Evolutionary conservation across 2,888 invertebrate species (phyloP).

Genomic region (Thysanoteuthis rhombus): DNA sequence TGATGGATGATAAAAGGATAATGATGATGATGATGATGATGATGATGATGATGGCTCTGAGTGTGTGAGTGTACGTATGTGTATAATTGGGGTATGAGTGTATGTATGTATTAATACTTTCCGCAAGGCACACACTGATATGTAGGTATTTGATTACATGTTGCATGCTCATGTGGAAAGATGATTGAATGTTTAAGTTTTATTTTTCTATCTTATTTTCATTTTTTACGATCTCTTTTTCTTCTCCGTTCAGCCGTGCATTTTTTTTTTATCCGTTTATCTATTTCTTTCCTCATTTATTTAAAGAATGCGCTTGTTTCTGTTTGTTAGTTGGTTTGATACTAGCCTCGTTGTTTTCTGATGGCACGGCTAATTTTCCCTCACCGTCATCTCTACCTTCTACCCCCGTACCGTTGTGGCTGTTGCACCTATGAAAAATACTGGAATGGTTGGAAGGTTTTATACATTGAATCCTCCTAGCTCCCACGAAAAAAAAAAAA

Average conservation of each 20-base stretch:
- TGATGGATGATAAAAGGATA: too few relatives aligned
- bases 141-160: not conserved
- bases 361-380: not conserved
- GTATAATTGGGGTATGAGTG: too few relatives aligned
- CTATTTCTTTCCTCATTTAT: not conserved
- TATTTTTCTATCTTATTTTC: not conserved
- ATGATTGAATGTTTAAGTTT: not conserved
- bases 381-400: not conserved
- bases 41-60: too few relatives aligned
- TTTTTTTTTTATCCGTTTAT: not conserved
- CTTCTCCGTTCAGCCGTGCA: not conserved
- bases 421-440: not conserved
- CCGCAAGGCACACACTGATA: not conserved
- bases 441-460: not conserved
- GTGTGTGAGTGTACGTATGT: too few relatives aligned
- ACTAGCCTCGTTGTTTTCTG: not conserved
- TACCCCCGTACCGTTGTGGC: not conserved
- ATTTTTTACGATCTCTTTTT: not conserved
- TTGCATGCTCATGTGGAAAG: not conserved
- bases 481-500: not conserved
- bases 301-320: not conserved
- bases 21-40: too few relatives aligned
- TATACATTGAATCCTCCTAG: not conserved
- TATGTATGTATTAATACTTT: not conserved
- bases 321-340: not conserved